Conservation (phyloP, 1,140 invertebrate genomes). For the Chrysoperla carnea region DNA sequence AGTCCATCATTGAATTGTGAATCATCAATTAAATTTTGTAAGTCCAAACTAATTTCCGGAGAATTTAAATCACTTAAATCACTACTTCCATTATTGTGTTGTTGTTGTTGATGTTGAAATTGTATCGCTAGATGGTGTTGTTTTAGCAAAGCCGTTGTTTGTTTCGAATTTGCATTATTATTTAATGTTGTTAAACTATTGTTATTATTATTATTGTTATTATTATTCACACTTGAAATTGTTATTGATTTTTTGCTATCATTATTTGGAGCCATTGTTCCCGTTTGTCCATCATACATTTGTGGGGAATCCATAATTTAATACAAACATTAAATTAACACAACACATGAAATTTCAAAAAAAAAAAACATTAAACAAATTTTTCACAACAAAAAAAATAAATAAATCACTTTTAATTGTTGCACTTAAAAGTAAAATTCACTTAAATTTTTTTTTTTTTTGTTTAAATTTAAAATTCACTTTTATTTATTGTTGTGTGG, state of each 20-base stretch:
- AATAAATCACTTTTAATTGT: not conserved
- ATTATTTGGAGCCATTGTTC: conserved; percentile 29
- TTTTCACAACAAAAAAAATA: not conserved
- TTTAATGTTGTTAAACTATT: conserved; percentile 17
- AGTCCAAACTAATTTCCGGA: conserved; percentile 73
- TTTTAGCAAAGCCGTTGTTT: conserved; percentile 19
- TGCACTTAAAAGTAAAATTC: not conserved
- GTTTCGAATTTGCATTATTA: conserved; percentile 22
- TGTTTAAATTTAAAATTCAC: not conserved
- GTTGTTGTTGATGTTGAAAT: conserved; percentile 29
- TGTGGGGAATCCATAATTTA: conserved; percentile 47
- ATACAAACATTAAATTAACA: not conserved
- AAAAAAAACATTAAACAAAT: not conserved
- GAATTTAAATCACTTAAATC: conserved; percentile 74
- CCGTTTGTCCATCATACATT: conserved; percentile 43
- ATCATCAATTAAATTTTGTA: conserved; percentile 78
- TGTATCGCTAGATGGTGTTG: conserved; percentile 16
- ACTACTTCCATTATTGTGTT: conserved; percentile 41
- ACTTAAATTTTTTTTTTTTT: not conserved
- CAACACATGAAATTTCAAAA: not conserved
- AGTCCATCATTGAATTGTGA: conserved; percentile 66
- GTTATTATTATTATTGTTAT: conserved; percentile 21
- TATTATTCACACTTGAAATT: conserved; percentile 18
- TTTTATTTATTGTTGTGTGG: not conserved
- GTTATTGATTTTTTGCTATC: conserved; percentile 23